Conservation (phyloP, 2,888 invertebrate genomes). For the Ernsta delagoae region DNA sequence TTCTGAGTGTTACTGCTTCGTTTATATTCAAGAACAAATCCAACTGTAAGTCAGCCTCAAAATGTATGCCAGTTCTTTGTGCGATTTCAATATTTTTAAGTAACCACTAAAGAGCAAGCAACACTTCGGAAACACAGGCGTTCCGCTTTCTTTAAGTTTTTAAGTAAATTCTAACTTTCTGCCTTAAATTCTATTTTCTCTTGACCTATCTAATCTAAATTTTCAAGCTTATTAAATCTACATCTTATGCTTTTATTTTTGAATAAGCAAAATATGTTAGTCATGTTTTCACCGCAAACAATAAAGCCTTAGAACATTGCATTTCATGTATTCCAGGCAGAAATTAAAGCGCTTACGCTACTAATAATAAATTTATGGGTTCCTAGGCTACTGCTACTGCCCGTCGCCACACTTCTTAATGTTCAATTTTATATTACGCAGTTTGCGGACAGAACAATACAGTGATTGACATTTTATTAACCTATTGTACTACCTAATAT, state of each 20-base stretch:
- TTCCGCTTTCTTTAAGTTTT: constrained; percentile 59
- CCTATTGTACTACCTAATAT: constrained; percentile 47
- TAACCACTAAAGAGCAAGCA: constrained; percentile 26
- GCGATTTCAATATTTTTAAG: not conserved
- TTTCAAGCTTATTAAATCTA: constrained; percentile 48
- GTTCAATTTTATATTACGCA: constrained; percentile 35
- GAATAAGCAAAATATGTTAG: constrained; percentile 26
- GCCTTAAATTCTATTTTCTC: not conserved
- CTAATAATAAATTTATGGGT: constrained; percentile 59
- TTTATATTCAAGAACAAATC: not conserved
- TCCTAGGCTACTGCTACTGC: constrained; percentile 41
- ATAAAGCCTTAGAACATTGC: constrained; percentile 57
- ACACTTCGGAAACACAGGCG: constrained; percentile 61
- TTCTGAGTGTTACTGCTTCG: constrained; percentile 53
- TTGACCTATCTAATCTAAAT: constrained; percentile 34
- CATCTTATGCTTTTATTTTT: constrained; percentile 47
- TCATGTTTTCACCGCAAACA: constrained; percentile 28
- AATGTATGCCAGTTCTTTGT: too few relatives aligned
- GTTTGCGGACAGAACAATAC: constrained; percentile 64
- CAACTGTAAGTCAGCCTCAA: too few relatives aligned
- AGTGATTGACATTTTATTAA: constrained; percentile 61
- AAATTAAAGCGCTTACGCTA: constrained; percentile 66
- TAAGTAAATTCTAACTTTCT: constrained; percentile 40
- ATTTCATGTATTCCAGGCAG: constrained; percentile 59
- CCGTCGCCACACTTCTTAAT: constrained; percentile 41